These are phyloP conservation scores for Ochropleura plecta DNA, from an alignment of 2,888 invertebrate genomes.

Conservation along the genomic window DNA sequence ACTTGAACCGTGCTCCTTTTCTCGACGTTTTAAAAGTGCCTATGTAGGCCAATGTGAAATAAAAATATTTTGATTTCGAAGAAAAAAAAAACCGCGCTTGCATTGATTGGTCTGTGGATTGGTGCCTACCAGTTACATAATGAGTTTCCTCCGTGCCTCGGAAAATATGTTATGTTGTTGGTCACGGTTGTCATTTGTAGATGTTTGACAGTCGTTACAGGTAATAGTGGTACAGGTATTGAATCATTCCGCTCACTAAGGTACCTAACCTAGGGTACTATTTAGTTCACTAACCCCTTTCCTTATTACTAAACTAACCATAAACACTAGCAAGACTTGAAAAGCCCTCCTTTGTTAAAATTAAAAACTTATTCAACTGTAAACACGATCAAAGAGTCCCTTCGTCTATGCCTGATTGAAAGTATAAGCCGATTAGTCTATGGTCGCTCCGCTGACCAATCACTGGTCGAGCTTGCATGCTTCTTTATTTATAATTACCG, in stretches of 20 bases:
- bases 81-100: no score
- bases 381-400: constrained; percentile 80
- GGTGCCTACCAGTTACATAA: no score
- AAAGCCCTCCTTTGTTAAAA: constrained; percentile 74
- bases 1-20: no score
- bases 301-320: constrained; percentile 4
- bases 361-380: constrained; percentile 75
- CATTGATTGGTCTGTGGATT: no score
- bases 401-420: constrained; percentile 77
- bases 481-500: constrained; percentile 82
- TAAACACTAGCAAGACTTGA: constrained; percentile 12
- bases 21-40: no score
- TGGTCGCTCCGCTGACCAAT: constrained; percentile 81
- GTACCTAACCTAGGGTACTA: constrained; percentile 3
- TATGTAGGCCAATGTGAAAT: no score
- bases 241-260: neutral
- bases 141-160: no score
- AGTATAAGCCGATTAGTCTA: constrained; percentile 83
- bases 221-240: no score
- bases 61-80: no score
- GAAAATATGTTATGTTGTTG: no score
- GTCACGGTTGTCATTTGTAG: no score
- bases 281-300: constrained; percentile 1
- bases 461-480: constrained; percentile 77
- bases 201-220: no score